Base-by-base conservation (phyloP, 2,888 invertebrate genomes). In the Epiblema foenella region DNA sequence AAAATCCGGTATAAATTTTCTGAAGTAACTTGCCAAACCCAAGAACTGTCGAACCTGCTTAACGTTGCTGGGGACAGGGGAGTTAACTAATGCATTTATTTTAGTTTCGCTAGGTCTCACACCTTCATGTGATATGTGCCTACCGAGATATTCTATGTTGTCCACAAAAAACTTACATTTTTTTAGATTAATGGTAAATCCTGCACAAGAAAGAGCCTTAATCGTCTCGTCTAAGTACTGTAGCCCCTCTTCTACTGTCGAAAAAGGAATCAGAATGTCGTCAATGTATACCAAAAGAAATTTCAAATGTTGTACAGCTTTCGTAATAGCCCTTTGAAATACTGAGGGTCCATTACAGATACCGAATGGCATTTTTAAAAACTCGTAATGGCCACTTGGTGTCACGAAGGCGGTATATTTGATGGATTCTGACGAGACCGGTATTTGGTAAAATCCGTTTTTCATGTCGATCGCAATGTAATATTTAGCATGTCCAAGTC, bases 131-230 rank as follows among this genome's bases (percentile, higher is more conserved):
- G 58, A 58, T 39, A 58, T 39, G 1, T 11, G n/a, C 0, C 18
- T 9, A 2, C 58, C 58, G 4, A 58, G 1, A 18, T 58, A 42
- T n/a, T 60, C 59, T 12, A 60, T 60, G 10, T 4, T 42, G 1
- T 39, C 39, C 5, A 59, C 59, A 2, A 59, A 59, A 20, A 59
- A 59, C 11, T 59, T 59, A 12, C 59, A 59, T 39, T 59, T 59
- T 4, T 18, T 59, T 20, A 59, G 5, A 9, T 56, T 56, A 9
- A 56, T 3, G 0, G 56, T 33, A 33, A 56, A 56, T 33, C 56
- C 56, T 0, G 56, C 24, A 56, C n/a, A 5, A 0, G 4, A n/a
- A n/a, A 56, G 56, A 2, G 56, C 56, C 8, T 24, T 33, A n/a
- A 56, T 4, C 0, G 56, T 56, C 10, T 56, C 20, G 3, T 60